Percentiles rank a stretch among this genome's conserved stretches.
phyloP scores from a whole-genome alignment of 2,113 vertebrate species.

The Tautogolabrus adspersus region DNA sequence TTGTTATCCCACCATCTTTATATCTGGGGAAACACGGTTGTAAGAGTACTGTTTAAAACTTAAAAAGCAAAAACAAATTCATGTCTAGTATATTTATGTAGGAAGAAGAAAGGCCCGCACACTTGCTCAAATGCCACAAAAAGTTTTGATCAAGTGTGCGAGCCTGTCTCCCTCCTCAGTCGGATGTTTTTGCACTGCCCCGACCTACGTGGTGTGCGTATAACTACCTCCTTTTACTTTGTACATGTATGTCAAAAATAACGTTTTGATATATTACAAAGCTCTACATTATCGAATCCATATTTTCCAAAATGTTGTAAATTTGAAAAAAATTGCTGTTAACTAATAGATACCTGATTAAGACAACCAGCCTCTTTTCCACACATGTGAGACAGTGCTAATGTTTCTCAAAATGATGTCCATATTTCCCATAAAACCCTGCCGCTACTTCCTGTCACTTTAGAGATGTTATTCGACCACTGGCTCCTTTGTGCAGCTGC shows the following conservation, averaged over 20 bases:
- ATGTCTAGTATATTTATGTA: too few species aligned
- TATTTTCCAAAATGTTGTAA: too few species aligned
- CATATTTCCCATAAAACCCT: conserved; percentile 55
- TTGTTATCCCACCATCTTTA: neutral
- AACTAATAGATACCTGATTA: conserved; percentile 4
- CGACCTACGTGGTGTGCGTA: too few species aligned
- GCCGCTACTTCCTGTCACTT: conserved; percentile 44
- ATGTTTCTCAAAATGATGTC: conserved; percentile 47
- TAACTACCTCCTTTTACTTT: too few species aligned
- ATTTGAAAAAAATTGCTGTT: too few species aligned
- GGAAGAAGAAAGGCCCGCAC: too few species aligned
- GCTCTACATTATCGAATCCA: neutral
- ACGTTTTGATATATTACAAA: neutral
- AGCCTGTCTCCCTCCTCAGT: too few species aligned
- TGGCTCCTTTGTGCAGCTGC: conserved; percentile 22
- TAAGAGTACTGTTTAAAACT: neutral
- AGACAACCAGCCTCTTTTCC: conserved; percentile 20
- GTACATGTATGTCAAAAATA: neutral
- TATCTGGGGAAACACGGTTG: neutral
- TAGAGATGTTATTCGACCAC: conserved; percentile 29
- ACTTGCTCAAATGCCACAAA: too few species aligned
- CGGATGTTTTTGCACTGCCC: too few species aligned
- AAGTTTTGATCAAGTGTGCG: too few species aligned
- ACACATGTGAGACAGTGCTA: conserved; percentile 25
- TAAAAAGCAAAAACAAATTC: neutral